Conservation (phyloP, 2,113 vertebrate genomes). For the Malurus cyaneus region DNA sequence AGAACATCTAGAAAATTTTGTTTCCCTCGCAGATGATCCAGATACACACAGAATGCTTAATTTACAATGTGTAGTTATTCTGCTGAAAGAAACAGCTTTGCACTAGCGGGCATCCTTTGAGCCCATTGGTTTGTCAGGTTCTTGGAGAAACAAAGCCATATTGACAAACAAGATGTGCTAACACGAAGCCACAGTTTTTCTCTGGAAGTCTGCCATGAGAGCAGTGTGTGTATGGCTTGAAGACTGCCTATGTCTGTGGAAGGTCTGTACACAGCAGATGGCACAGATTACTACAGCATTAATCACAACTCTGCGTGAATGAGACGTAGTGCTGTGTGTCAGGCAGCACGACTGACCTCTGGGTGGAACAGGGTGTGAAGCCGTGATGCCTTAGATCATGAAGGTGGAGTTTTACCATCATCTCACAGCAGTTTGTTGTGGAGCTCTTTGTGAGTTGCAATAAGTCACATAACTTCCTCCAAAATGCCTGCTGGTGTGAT, state of each 20-base stretch:
- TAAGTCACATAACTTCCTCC: not conserved
- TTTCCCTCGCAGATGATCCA: not conserved
- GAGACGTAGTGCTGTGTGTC: not conserved
- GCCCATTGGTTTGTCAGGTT: not conserved
- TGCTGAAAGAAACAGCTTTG: not conserved
- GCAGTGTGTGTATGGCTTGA: not conserved
- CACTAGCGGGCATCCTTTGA: not conserved
- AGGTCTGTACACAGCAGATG: not conserved
- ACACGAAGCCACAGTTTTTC: not conserved
- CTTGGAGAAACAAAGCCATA: not conserved
- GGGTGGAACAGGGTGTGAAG: not conserved
- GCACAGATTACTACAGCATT: not conserved
- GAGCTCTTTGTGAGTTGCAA: not conserved
- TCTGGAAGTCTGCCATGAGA: not conserved
- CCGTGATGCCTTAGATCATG: not conserved
- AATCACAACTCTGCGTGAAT: not conserved
- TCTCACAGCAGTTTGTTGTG: not conserved
- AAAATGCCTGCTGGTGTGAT: accelerated
- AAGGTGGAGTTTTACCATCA: not conserved
- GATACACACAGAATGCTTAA: accelerated
- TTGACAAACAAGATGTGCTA: not conserved
- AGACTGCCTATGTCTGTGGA: not conserved
- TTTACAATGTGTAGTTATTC: not conserved
- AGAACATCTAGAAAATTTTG: not conserved
- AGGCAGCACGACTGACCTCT: not conserved